These are phyloP conservation scores for Podilymbus podiceps DNA, from an alignment of 2,113 vertebrate species.

Conservation along the genomic window DNA sequence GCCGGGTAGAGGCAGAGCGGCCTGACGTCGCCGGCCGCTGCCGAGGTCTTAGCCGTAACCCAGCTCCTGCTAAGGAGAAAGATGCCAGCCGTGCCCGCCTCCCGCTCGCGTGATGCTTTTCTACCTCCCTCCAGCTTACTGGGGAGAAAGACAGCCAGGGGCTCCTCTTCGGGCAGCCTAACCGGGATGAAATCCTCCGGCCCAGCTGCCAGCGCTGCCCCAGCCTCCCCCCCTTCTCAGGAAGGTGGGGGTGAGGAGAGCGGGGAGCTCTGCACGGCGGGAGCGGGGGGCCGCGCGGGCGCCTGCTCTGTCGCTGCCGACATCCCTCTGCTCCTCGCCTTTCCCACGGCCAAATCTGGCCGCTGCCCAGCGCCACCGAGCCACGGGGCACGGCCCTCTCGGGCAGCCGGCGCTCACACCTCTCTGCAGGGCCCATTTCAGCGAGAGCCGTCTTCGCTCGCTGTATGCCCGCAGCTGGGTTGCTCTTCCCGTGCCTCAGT, in stretches of 20 bases:
- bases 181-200: neutral
- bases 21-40: neutral
- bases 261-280: neutral
- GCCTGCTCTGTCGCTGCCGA: fast-evolving
- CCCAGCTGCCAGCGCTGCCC: fast-evolving
- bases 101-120: neutral
- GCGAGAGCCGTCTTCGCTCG: fast-evolving
- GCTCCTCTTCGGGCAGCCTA: neutral
- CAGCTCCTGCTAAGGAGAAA: neutral
- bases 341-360: neutral
- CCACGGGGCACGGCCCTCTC: fast-evolving
- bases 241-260: neutral
- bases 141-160: fast-evolving
- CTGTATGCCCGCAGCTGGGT: fast-evolving
- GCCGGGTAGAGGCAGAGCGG: neutral
- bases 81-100: fast-evolving
- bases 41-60: fast-evolving
- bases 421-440: neutral
- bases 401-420: neutral
- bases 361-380: neutral
- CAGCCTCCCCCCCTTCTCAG: neutral
- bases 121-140: fast-evolving
- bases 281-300: no score
- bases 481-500: neutral
- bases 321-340: neutral